phyloP scores from a whole-genome alignment of 2,888 invertebrate genomes.

The Cephus sareptanus region DNA sequence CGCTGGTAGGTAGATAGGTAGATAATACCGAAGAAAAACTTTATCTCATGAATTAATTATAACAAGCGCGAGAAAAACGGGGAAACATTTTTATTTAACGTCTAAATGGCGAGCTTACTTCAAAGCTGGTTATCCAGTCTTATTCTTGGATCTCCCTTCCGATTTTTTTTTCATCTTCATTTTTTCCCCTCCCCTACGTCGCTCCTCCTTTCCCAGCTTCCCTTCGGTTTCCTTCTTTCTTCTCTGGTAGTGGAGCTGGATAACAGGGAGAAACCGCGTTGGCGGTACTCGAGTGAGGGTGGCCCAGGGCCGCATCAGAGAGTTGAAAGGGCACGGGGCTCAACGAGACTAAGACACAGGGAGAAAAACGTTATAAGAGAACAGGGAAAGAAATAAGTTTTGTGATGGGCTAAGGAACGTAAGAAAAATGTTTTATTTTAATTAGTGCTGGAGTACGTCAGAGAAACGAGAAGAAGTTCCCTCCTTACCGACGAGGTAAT shows the following conservation, averaged over 20 bases:
- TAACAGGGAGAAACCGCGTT: background rate
- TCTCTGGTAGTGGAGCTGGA: slow-evolving; percentile 13
- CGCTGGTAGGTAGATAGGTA: background rate
- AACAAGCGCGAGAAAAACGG: slow-evolving; percentile 46
- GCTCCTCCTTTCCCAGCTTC: slow-evolving; percentile 16
- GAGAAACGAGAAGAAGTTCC: slow-evolving; percentile 33
- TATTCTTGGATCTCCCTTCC: slow-evolving; percentile 31
- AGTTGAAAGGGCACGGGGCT: background rate
- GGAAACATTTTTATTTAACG: slow-evolving; percentile 59
- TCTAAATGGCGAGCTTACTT: slow-evolving; percentile 58
- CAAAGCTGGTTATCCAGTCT: slow-evolving; percentile 60
- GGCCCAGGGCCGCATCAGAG: background rate
- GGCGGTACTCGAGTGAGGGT: background rate
- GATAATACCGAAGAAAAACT: slow-evolving; percentile 33
- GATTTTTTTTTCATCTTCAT: slow-evolving; percentile 29
- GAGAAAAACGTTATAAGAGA: slow-evolving; percentile 31
- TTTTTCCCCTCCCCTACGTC: slow-evolving; percentile 9
- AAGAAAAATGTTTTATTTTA: slow-evolving; percentile 34
- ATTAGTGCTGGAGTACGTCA: slow-evolving; percentile 39
- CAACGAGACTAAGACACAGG: slow-evolving; percentile 14
- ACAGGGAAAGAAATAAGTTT: slow-evolving; percentile 48
- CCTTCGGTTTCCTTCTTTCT: slow-evolving; percentile 39
- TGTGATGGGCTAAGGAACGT: slow-evolving; percentile 22
- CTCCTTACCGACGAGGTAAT: slow-evolving; percentile 32
- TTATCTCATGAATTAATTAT: slow-evolving; percentile 52